Percentiles rank a stretch among this genome's conserved stretches.
These are phyloP conservation scores for Xiphophorus maculatus DNA, from an alignment of 2,113 vertebrate species.

Conservation along the genomic window DNA sequence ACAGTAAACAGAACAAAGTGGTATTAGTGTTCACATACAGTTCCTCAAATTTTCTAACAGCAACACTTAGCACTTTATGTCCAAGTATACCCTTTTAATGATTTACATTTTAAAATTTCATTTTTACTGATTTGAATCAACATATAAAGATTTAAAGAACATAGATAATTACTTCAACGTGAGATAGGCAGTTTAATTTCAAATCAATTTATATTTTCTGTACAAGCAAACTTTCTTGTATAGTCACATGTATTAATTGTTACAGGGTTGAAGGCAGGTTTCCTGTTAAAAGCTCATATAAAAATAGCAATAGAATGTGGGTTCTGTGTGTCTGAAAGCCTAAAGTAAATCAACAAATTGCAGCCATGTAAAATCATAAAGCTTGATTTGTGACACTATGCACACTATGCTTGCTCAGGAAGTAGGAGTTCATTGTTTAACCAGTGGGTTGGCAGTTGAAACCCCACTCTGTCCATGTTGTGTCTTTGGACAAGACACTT, in stretches of 20 bases:
- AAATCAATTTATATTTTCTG: too few species aligned
- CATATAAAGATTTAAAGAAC: too few species aligned
- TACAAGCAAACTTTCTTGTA: too few species aligned
- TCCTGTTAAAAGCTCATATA: not conserved
- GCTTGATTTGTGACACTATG: not conserved
- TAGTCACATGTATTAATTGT: not conserved
- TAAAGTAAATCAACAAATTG: not conserved
- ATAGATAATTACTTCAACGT: too few species aligned
- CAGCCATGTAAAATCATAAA: not conserved
- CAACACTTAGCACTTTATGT: not conserved
- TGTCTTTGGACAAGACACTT: too few species aligned
- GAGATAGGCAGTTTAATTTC: too few species aligned
- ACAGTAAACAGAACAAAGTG: conserved; percentile 76
- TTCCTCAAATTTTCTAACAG: not conserved
- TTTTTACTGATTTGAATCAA: too few species aligned
- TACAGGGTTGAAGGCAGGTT: not conserved
- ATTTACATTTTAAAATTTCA: not conserved
- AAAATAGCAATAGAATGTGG: not conserved
- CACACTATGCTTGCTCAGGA: too few species aligned
- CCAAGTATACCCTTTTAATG: too few species aligned
- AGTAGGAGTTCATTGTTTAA: too few species aligned
- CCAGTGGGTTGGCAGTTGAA: too few species aligned
- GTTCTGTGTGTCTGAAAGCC: not conserved
- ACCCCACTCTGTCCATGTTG: too few species aligned
- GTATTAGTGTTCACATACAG: conserved; percentile 65